Evolutionary conservation across 2,113 vertebrate genomes (phyloP), one percentile per base, ranked within the genome.

Genomic region (Hucho hucho): DNA sequence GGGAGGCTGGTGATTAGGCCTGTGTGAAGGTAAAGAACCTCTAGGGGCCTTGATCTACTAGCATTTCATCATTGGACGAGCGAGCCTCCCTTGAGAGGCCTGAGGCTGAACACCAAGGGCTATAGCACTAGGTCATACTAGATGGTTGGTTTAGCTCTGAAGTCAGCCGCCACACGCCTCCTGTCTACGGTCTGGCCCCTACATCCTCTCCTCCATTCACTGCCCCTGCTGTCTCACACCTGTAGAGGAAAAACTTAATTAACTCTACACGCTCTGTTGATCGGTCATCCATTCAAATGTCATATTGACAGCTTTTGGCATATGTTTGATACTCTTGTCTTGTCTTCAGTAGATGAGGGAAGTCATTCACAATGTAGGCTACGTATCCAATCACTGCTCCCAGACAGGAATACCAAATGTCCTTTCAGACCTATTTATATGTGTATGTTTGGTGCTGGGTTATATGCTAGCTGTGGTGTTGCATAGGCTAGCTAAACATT

Each of bases 21-120:
- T 3, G 12, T 69, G 75, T 64, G 26, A 67, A 61, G 64, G 83
- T 56, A 61, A 69, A 81, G 22, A 66, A 18, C 1, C 49, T 16
- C 14, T 71, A 56, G 5, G 53, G 14, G 63, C 24, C 3, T n/a
- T 70, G 47, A 25, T 13, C 69, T 29, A 28, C 49, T 22, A 26
- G 12, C 69, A 22, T 22, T 61, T 70, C n/a, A 70, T 47, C 43
- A 69, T 70, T 53, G 46, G 24, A 56, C 2, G 14, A 53, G 49
- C 20, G 58, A 22, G 58, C 58, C 6, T 61, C 6, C n/a, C 20
- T 61, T 6, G 7, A 22, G 58, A 14, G 20, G 37, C 37, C 37
- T 43, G 37, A 43, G 7, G 53, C 53, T 14, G 14, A 56, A 20
- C 53, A 20, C 53, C 53, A 56, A 1, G 20, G 53, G 58, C 6